Evolutionary conservation across 92 coral and sea anemone genomes (phyloP).

Genomic region (Diadumene lineata): DNA sequence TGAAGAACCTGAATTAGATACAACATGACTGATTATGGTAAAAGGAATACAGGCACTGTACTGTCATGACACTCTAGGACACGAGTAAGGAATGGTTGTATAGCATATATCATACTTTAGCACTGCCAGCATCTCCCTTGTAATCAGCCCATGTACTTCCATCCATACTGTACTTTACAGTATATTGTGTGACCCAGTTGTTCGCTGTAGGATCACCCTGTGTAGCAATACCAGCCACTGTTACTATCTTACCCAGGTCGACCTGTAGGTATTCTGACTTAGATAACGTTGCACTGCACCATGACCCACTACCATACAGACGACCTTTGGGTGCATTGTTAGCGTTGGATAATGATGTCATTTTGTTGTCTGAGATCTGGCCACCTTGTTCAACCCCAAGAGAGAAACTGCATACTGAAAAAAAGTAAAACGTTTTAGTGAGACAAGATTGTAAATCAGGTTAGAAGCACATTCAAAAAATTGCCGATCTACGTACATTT

Average conservation of each 20-base stretch:
- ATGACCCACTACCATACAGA: constrained; percentile 27
- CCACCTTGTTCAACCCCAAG: constrained; percentile 10
- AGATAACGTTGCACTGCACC: constrained; percentile 29
- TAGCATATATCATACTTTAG: background rate
- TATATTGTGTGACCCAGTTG: constrained; percentile 22
- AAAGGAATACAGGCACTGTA: too few species aligned
- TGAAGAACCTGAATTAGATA: constrained; percentile 12
- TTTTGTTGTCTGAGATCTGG: background rate
- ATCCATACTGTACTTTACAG: constrained; percentile 22
- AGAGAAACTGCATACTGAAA: constrained; percentile 4
- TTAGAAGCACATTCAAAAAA: too few species aligned
- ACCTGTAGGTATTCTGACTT: constrained; percentile 38
- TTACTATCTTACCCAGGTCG: constrained; percentile 21
- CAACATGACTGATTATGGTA: too few species aligned
- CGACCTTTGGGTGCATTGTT: constrained; percentile 20
- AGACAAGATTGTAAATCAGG: too few species aligned
- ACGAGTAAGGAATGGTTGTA: background rate
- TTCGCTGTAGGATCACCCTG: constrained; percentile 25
- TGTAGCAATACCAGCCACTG: constrained; percentile 37
- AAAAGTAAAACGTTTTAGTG: background rate
- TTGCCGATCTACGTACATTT: too few species aligned
- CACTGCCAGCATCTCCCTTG: background rate
- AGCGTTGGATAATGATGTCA: constrained; percentile 24
- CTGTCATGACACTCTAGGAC: background rate
- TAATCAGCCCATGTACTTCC: constrained; percentile 11